Base-by-base conservation (phyloP, 1,140 invertebrate genomes). In the Pemphigus obesinymphae region DNA sequence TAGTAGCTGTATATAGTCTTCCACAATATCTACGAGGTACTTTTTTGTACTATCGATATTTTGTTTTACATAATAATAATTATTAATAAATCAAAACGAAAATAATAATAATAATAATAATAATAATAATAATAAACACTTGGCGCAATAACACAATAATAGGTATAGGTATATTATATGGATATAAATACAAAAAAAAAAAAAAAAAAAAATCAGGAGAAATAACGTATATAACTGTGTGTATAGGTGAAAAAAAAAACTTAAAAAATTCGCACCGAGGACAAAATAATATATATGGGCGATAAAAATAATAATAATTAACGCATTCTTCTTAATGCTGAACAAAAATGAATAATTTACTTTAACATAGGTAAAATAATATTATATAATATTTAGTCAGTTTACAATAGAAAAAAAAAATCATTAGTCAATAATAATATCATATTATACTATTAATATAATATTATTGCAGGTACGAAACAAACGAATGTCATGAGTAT, bases 31-130 rank as follows among this genome's bases (percentile, higher is more conserved):
- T 80, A 80, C 76, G 76, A 80, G 76, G 76, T 80, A 80, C 76
- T 40, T 61, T 61, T 80, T 80, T 80, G 76, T 80, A 80, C 76
- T 80, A 80, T 80, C 76, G 76, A 80, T 80, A 80, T 80, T n/a
- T 80, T 80, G 76, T 80, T 80, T 80, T 37, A 61, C 26, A 43
- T 63, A 26, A 80, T n/a, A n/a, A n/a, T n/a, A n/a, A n/a, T n/a
- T n/a, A n/a, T n/a, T n/a, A n/a, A n/a, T 61, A 80, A 63, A 63
- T 63, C 37, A 80, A 80, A 75, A 75, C 17, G 34, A 75, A 53
- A 76, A 70, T 40, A 43, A 70, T 23, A 37, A 75, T n/a, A 55
- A 55, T 15, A 48, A 70, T 43, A 70, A 70, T 70, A 31, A 78
- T 58, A 20, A 76, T 37, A 76, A 61, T 58, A 61, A 80, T 43